These are phyloP conservation scores for Syrphus vitripennis DNA, from an alignment of 2,888 invertebrate species.

Conservation along the genomic window DNA sequence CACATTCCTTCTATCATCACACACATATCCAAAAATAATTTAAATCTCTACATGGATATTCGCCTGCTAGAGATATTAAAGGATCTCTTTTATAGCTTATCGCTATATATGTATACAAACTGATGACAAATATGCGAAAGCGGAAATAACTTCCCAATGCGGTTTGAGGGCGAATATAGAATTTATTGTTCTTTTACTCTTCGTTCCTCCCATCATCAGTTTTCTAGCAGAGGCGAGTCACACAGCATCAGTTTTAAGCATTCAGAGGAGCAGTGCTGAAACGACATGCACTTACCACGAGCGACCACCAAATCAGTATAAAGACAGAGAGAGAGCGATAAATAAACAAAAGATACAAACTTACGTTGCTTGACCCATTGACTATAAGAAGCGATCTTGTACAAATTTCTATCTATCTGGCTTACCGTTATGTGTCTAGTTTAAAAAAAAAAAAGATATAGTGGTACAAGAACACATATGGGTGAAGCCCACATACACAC, in stretches of 20 bases:
- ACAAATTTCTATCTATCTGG: conserved; percentile 67
- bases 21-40: neutral
- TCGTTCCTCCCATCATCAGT: conserved; percentile 7
- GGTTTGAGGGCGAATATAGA: conserved; percentile 55
- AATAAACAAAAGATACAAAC: conserved; percentile 27
- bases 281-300: conserved; percentile 24
- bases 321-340: neutral
- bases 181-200: conserved; percentile 47
- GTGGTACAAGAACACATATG: conserved; percentile 60
- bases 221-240: neutral
- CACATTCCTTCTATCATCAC: neutral
- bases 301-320: neutral
- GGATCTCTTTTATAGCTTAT: neutral
- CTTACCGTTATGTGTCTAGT: conserved; percentile 70
- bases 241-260: neutral
- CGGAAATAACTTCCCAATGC: conserved; percentile 65
- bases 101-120: neutral
- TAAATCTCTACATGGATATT: no score
- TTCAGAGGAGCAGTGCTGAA: conserved; percentile 1
- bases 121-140: conserved; percentile 67
- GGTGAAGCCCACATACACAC: conserved; percentile 48
- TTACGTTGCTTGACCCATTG: conserved; percentile 69
- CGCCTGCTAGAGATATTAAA: neutral
- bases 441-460: conserved; percentile 56
- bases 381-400: conserved; percentile 71